phyloP scores from a whole-genome alignment of 1,140 invertebrate species.

The Bombus confusus region DNA sequence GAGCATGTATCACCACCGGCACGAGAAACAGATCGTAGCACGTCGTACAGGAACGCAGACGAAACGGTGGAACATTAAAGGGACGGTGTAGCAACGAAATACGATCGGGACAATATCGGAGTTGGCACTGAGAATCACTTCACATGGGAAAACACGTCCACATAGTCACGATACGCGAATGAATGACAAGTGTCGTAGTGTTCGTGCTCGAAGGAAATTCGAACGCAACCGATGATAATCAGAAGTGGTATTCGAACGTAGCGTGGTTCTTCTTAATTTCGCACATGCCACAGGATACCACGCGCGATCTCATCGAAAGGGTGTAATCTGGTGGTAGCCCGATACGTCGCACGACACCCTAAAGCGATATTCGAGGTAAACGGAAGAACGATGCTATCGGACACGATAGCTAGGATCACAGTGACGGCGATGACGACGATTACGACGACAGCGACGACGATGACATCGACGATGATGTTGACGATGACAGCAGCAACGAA shows the following conservation, averaged over 20 bases:
- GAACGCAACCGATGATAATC: not conserved
- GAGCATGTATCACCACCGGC: conserved; percentile 54
- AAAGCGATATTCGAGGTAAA: too few species aligned
- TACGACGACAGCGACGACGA: not conserved
- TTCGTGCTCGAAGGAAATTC: not conserved
- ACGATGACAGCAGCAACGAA: not conserved
- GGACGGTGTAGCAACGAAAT: not conserved
- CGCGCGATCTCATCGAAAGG: not conserved
- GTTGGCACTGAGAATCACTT: conserved; percentile 47
- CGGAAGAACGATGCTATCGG: not conserved
- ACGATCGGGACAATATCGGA: conserved; percentile 6
- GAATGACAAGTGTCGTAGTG: not conserved
- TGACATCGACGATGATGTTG: not conserved
- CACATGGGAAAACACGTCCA: conserved; percentile 37
- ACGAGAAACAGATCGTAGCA: conserved; percentile 58
- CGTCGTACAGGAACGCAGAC: conserved; percentile 56
- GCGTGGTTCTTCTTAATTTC: not conserved
- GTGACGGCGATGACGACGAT: not conserved
- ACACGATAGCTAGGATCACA: not conserved
- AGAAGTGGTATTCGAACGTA: not conserved
- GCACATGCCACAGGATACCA: not conserved
- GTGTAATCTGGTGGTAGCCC: not conserved
- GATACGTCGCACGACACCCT: not conserved
- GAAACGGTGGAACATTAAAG: not conserved
- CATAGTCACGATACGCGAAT: conserved; percentile 1